A percentile compares a stretch with the other conserved stretches of the same genome.
These are phyloP conservation scores for Corythaixoides concolor DNA, from an alignment of 2,113 vertebrate genomes.

Conservation along the genomic window DNA sequence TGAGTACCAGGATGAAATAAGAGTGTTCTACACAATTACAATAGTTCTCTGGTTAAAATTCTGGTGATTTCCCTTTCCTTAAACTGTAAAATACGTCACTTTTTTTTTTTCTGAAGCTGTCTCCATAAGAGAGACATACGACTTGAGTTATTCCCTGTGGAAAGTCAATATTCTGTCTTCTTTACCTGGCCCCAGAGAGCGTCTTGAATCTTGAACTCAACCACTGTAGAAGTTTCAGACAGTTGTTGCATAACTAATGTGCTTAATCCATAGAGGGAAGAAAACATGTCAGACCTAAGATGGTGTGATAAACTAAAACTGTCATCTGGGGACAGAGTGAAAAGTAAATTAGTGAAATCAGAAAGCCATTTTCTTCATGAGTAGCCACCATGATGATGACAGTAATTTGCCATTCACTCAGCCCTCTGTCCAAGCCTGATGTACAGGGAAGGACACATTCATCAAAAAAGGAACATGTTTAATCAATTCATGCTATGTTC, in stretches of 20 bases:
- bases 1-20: neutral
- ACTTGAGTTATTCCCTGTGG: neutral
- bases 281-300: neutral
- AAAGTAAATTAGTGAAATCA: slow-evolving; percentile 53
- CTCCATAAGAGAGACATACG: neutral
- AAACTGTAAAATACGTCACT: neutral
- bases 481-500: neutral
- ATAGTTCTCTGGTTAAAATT: neutral
- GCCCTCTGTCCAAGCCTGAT: slow-evolving; percentile 5
- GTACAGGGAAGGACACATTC: neutral
- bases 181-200: neutral
- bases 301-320: neutral
- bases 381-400: neutral
- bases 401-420: neutral
- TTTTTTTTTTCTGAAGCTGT: neutral
- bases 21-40: neutral
- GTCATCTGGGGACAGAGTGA: slow-evolving; percentile 1
- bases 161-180: neutral
- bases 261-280: neutral
- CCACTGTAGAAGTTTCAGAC: neutral
- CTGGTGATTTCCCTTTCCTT: neutral
- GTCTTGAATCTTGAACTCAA: neutral
- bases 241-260: neutral
- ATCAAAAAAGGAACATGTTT: neutral
- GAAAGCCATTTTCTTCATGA: slow-evolving; percentile 58